These are phyloP conservation scores for Imbricaverruca yamaguchii DNA, from an alignment of 2,888 invertebrate genomes.

Conservation along the genomic window DNA sequence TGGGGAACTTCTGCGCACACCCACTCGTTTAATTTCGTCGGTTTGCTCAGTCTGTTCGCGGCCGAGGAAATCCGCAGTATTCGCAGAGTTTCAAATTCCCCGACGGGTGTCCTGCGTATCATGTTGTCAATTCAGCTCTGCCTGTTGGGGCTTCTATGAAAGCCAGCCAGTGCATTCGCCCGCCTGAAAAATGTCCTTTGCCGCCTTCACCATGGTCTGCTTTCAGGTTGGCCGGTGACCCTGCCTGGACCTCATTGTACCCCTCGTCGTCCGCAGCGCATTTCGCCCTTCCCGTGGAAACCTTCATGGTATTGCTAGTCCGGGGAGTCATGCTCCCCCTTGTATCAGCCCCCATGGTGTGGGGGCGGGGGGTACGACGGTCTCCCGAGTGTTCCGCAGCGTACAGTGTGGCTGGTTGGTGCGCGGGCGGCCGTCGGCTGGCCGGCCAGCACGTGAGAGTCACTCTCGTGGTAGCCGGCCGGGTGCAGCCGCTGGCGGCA, in stretches of 20 bases:
- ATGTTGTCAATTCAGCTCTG: not conserved
- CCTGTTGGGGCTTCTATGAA: too few relatives aligned
- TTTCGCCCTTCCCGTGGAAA: not conserved
- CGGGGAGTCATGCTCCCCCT: not conserved
- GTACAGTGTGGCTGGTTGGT: not conserved
- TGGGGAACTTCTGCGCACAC: too few relatives aligned
- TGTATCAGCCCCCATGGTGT: not conserved
- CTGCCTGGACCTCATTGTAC: not conserved
- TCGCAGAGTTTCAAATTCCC: too few relatives aligned
- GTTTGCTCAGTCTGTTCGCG: too few relatives aligned
- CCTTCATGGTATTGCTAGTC: slow-evolving; percentile 3
- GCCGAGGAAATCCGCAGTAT: too few relatives aligned
- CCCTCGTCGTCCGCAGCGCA: not conserved
- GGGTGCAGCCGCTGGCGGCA: not conserved
- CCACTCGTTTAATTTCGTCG: too few relatives aligned
- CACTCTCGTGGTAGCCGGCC: not conserved
- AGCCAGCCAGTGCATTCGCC: not conserved
- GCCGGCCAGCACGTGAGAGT: not conserved
- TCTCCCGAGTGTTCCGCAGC: not conserved
- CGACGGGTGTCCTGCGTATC: not conserved
- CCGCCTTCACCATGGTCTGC: not conserved
- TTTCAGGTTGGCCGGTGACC: not conserved
- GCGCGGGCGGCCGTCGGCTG: not conserved
- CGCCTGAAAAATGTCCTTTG: not conserved
- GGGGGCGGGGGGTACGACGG: not conserved